Conservation (phyloP, 2,797 vertebrate species). For the Chelon auratus region DNA sequence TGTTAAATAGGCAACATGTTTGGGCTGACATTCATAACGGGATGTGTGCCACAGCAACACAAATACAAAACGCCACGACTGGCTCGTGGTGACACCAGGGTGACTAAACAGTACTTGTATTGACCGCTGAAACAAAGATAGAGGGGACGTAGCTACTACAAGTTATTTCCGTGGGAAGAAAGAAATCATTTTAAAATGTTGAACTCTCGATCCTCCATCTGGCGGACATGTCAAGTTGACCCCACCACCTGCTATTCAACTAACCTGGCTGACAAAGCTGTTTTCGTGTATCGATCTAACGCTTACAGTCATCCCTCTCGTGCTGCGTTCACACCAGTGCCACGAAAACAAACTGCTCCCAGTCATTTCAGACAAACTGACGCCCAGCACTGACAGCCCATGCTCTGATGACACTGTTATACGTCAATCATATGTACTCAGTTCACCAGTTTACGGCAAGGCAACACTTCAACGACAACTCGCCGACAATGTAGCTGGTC, state of each 20-base stretch:
- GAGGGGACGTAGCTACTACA: background rate
- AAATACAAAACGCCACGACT: background rate
- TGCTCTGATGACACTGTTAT: no score
- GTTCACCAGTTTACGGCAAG: no score
- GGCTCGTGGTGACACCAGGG: background rate
- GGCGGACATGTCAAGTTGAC: background rate
- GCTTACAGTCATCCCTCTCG: background rate
- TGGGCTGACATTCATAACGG: background rate
- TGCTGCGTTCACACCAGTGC: no score
- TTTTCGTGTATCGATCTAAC: background rate
- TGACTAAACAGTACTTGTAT: background rate
- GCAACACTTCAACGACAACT: no score
- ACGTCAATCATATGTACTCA: no score
- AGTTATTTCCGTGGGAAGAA: background rate
- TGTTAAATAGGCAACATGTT: constrained; percentile 1
- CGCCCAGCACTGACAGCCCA: no score
- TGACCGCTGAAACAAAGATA: background rate
- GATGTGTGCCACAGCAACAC: background rate
- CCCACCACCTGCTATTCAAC: background rate
- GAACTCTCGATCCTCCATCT: no score
- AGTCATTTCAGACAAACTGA: no score
- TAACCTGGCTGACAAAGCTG: background rate
- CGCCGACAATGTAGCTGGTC: no score
- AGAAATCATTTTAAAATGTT: constrained; percentile 1
- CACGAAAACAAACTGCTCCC: no score